Conservation (phyloP, 53 echinoderm and acorn worm genomes). For the Echinometra lucunter region DNA sequence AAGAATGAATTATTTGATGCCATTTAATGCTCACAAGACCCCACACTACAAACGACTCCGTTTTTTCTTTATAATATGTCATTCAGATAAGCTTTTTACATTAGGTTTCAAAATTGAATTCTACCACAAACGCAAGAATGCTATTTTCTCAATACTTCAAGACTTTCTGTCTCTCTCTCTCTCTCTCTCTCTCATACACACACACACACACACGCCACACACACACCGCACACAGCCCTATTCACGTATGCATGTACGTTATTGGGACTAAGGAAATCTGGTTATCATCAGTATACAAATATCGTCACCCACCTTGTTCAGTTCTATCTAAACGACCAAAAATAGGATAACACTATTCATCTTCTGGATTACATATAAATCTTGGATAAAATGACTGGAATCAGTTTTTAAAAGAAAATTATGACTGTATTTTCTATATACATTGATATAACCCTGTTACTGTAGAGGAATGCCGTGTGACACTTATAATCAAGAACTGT, state of each 20-base stretch:
- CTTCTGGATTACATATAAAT: neutral
- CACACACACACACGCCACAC: no score
- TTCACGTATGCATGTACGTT: neutral
- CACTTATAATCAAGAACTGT: neutral
- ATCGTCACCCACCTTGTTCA: constrained; percentile 8
- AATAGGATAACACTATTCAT: neutral
- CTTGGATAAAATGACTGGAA: neutral
- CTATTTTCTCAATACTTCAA: no score
- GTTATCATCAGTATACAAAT: neutral
- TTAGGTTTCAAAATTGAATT: no score
- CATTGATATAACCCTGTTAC: neutral
- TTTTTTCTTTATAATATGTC: no score
- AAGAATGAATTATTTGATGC: no score
- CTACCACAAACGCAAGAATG: no score
- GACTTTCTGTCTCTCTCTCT: no score
- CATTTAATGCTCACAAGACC: no score
- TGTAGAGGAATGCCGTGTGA: neutral
- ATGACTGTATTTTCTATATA: neutral
- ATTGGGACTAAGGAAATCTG: neutral
- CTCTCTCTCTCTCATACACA: no score
- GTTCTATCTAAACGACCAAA: neutral
- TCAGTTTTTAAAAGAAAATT: neutral
- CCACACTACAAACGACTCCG: no score
- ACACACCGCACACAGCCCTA: no score
- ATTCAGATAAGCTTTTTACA: no score